Conservation (phyloP, 2,113 vertebrate species). For the Brachypteracias leptosomus region DNA sequence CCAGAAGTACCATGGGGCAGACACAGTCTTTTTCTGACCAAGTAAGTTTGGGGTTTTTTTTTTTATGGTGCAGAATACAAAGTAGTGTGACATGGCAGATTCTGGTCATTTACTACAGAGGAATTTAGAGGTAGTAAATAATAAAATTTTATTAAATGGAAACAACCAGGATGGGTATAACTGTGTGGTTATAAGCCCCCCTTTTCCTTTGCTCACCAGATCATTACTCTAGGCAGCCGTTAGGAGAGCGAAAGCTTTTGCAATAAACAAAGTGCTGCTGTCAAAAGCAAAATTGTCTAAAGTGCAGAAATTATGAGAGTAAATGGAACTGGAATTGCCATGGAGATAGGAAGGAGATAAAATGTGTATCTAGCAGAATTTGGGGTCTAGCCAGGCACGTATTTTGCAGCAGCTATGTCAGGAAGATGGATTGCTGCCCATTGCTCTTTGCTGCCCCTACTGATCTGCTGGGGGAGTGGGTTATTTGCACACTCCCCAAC, state of each 20-base stretch:
- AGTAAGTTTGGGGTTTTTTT: neutral
- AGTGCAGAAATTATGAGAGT: constrained; percentile 42
- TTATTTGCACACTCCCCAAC: neutral
- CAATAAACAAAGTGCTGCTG: constrained; percentile 53
- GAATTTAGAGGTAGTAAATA: constrained; percentile 6
- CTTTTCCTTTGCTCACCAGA: neutral
- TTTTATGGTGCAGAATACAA: neutral
- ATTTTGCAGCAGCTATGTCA: neutral
- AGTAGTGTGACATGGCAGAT: neutral
- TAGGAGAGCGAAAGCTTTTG: constrained; percentile 30
- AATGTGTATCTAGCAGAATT: neutral
- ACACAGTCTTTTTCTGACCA: neutral
- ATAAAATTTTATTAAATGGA: neutral
- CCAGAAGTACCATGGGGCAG: constrained; percentile 4
- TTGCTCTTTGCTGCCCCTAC: constrained; percentile 42
- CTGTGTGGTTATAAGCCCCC: neutral
- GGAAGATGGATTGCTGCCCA: neutral
- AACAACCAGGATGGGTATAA: neutral
- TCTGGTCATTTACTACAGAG: neutral
- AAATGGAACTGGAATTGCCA: constrained; percentile 31
- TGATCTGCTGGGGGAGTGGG: neutral
- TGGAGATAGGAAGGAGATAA: neutral
- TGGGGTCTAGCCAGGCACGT: neutral
- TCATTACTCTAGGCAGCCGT: neutral
- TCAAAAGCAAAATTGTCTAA: constrained; percentile 38